Base-by-base conservation (phyloP, 2,888 invertebrate species). In the Amiota communis region DNA sequence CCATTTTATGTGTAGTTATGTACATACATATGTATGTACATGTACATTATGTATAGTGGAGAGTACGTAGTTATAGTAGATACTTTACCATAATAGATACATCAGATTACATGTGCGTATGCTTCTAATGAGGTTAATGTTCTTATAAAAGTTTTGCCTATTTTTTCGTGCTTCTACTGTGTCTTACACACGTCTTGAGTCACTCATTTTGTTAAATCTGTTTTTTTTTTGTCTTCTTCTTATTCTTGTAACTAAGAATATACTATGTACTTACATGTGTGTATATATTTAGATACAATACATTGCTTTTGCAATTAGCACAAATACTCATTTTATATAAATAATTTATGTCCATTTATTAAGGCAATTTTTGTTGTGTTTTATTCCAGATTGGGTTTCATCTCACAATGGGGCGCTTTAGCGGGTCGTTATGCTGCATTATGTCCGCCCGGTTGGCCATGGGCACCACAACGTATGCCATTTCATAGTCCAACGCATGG, bases 371-470 rank as follows among this genome's bases (percentile, higher is more conserved):
- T 69, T 48, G 46, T 36, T 36, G 36, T 59, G 59, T 59, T 20
- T 59, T 20, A 59, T 59, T 92, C 0, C 92, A 95, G 95, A 90
- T 91, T 95, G 91, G 95, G 95, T 61, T 91, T 95, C 80, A 95
- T 95, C 89, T 94, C 95, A 11, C 95, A 95, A 87, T 94, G 95
- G 92, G 95, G 95, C 73, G 95, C 95, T 0, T 89, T 95, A 73
- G 95, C 95, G 0, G 95, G 93, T 48, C 91, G 93, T 85, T 95
- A 94, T 84, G 94, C 94, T 0, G 94, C 94, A 1, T 90, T 94
- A 61, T 93, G 93, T 65, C 94, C 94, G 2, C 89, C 91, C 70
- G 90, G 89, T 77, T 92, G 92, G 77, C 94, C 94, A 0, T 94
- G 94, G 94, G 89, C 89, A 72, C 88, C 90, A 47, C 90, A 90